These are phyloP conservation scores for Ctenosaura bakeri DNA, from an alignment of 2,797 vertebrate genomes.

Conservation along the genomic window DNA sequence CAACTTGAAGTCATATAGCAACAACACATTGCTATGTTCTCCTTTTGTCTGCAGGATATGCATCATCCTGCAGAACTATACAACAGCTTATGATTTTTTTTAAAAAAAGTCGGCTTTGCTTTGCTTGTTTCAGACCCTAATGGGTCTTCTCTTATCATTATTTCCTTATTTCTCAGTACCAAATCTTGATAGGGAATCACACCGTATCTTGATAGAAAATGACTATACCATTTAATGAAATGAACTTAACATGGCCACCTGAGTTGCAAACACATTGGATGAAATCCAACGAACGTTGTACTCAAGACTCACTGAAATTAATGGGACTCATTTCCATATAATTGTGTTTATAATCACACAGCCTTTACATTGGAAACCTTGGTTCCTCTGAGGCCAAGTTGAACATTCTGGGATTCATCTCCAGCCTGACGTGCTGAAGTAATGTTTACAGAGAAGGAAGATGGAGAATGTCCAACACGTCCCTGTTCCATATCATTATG, in stretches of 20 bases:
- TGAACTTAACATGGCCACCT: conserved; percentile 22
- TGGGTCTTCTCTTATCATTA: background rate
- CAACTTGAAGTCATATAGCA: too few relatives aligned
- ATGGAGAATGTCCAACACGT: conserved; percentile 10
- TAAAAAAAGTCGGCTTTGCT: background rate
- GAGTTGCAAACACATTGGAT: background rate
- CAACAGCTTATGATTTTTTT: background rate
- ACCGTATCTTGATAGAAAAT: background rate
- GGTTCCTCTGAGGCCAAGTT: background rate
- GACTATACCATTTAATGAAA: background rate
- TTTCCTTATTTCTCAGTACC: background rate
- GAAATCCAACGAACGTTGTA: conserved; percentile 9
- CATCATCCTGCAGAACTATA: background rate
- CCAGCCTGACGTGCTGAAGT: conserved; percentile 28
- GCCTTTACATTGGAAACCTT: background rate
- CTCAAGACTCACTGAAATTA: background rate
- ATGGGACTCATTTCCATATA: conserved; percentile 7
- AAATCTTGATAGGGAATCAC: background rate
- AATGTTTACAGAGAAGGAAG: conserved; percentile 34
- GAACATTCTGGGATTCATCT: conserved; percentile 40
- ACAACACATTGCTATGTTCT: background rate
- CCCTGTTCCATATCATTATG: conserved; percentile 45
- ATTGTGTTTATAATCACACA: background rate
- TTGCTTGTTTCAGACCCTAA: background rate
- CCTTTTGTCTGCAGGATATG: background rate